Conservation (phyloP, 2,888 invertebrate genomes). For the Aricia artaxerxes region DNA sequence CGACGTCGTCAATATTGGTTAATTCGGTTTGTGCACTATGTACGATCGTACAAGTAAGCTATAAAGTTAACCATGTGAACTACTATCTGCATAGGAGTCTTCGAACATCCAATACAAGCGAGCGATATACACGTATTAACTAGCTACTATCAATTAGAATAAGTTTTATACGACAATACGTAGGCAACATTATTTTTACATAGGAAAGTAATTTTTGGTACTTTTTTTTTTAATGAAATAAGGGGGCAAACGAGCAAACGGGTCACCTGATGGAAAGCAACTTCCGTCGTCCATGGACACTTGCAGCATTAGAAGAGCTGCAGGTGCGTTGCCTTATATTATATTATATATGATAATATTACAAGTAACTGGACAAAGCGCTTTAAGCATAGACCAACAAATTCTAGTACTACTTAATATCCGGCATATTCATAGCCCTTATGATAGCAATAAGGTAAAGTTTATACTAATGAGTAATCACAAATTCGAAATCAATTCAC, state of each 20-base stretch:
- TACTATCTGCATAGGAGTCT: conserved; percentile 15
- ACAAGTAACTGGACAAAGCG: too few species aligned
- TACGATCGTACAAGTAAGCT: conserved; percentile 34
- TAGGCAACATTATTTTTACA: background rate
- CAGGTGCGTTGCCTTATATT: too few species aligned
- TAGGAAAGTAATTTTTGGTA: too few species aligned
- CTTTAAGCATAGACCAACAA: too few species aligned
- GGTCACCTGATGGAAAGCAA: too few species aligned
- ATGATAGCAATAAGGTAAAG: background rate
- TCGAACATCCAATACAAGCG: conserved; percentile 7
- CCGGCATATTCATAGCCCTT: background rate
- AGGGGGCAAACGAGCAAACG: too few species aligned
- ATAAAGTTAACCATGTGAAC: conserved; percentile 31
- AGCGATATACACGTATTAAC: background rate
- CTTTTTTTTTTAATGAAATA: too few species aligned
- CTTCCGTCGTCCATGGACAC: too few species aligned
- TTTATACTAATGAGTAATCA: conserved; percentile 16
- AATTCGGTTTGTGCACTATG: conserved; percentile 48
- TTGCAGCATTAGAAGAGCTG: too few species aligned
- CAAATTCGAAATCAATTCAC: conserved; percentile 7
- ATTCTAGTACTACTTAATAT: too few species aligned
- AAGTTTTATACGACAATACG: background rate
- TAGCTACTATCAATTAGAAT: background rate
- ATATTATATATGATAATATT: too few species aligned
- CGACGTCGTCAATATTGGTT: conserved; percentile 69